Evolutionary conservation across 2,797 vertebrate species (phyloP).

Genomic region (Eupleurogrammus muticus): DNA sequence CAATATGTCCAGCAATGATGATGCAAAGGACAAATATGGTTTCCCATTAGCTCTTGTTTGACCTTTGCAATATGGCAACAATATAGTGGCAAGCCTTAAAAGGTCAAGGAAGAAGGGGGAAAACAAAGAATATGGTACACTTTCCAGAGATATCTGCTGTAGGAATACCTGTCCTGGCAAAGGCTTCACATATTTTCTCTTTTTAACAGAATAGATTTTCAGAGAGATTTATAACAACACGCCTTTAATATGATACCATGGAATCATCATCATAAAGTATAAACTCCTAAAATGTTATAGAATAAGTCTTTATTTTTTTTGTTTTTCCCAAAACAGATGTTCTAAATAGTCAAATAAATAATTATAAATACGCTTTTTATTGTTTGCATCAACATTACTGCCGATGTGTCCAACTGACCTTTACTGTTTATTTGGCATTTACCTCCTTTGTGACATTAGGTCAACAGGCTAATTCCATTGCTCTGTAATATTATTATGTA

Average conservation of each 20-base stretch:
- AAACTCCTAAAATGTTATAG: slow-evolving; percentile 19
- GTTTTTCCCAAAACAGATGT: slow-evolving; percentile 2
- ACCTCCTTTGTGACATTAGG: slow-evolving; percentile 29
- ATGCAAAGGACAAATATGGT: slow-evolving; percentile 69
- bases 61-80: slow-evolving; percentile 79
- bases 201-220: slow-evolving; percentile 4
- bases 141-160: slow-evolving; percentile 38
- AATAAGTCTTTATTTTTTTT: slow-evolving; percentile 10
- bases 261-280: slow-evolving; percentile 36
- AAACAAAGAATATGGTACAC: slow-evolving; percentile 35
- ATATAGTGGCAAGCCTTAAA: slow-evolving; percentile 71
- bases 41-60: slow-evolving; percentile 73
- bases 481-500: slow-evolving; percentile 20
- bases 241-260: slow-evolving; percentile 11
- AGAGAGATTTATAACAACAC: slow-evolving; percentile 24
- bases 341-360: slow-evolving; percentile 19
- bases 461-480: slow-evolving; percentile 42
- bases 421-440: slow-evolving; percentile 28
- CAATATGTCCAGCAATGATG: slow-evolving; percentile 74
- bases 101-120: slow-evolving; percentile 75
- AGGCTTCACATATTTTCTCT: slow-evolving; percentile 35
- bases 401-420: slow-evolving; percentile 12
- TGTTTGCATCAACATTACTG: slow-evolving; percentile 10
- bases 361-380: slow-evolving; percentile 10
- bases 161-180: slow-evolving; percentile 41